These are phyloP conservation scores for Eudiplozoon nipponicum DNA, from an alignment of 2,888 invertebrate genomes.

Conservation along the genomic window DNA sequence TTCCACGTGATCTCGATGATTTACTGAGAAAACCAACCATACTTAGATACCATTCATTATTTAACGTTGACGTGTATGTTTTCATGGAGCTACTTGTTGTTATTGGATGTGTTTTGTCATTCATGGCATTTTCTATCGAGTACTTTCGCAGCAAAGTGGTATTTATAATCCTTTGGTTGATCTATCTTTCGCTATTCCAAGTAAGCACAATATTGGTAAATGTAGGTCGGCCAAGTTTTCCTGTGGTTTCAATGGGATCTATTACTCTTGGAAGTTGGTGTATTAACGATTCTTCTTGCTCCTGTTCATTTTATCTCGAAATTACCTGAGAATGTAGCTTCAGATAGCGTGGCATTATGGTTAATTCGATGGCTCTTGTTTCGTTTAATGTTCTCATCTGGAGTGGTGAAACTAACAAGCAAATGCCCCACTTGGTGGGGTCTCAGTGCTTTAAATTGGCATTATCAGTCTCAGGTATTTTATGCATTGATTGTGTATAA, in stretches of 20 bases:
- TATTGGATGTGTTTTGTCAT: neutral
- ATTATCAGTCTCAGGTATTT: slow-evolving; percentile 38
- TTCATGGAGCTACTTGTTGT: neutral
- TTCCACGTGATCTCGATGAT: neutral
- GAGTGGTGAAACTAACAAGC: slow-evolving; percentile 39
- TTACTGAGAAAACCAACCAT: neutral
- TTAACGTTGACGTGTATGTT: neutral
- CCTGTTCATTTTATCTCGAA: slow-evolving; percentile 20
- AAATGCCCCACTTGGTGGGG: slow-evolving; percentile 46
- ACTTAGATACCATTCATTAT: neutral
- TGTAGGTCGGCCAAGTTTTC: slow-evolving; percentile 3
- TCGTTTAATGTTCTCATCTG: slow-evolving; percentile 39
- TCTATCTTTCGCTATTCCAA: neutral
- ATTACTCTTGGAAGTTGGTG: slow-evolving; percentile 41
- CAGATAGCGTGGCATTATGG: slow-evolving; percentile 34
- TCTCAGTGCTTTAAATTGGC: slow-evolving; percentile 33
- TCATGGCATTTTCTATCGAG: neutral
- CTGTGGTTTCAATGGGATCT: slow-evolving; percentile 32
- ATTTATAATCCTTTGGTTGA: neutral
- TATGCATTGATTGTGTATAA: too few species aligned
- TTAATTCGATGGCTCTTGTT: slow-evolving; percentile 41
- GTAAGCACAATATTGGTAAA: too few species aligned
- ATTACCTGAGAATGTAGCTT: slow-evolving; percentile 18
- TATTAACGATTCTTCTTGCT: slow-evolving; percentile 38
- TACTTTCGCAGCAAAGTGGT: neutral